Percentiles rank a stretch among this genome's conserved stretches.
Conservation (phyloP, 1,140 invertebrate species). For the Lineus longissimus region DNA sequence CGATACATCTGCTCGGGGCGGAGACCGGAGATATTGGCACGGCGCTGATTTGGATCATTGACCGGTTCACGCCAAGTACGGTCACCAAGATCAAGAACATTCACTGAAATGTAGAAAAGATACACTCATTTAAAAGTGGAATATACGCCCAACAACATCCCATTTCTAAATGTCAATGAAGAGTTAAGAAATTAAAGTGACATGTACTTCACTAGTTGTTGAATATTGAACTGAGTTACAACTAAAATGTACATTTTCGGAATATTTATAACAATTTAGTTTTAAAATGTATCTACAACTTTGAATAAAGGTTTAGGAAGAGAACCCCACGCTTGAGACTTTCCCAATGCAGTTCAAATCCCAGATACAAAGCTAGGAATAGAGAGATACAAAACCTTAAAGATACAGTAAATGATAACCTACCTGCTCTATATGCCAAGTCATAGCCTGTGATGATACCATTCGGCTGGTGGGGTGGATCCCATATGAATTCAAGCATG, state of each 20-base stretch:
- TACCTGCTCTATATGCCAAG: conserved; percentile 81
- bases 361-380: too few species aligned
- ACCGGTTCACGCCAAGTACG: conserved; percentile 69
- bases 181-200: neutral
- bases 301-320: too few species aligned
- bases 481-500: conserved; percentile 84
- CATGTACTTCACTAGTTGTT: too few species aligned
- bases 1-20: conserved; percentile 84
- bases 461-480: conserved; percentile 87
- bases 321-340: too few species aligned
- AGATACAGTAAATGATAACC: too few species aligned
- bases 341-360: too few species aligned
- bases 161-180: neutral
- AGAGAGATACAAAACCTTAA: too few species aligned
- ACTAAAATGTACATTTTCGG: neutral
- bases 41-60: conserved; percentile 67
- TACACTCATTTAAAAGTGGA: neutral
- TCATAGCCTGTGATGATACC: conserved; percentile 88
- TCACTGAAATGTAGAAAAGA: conserved; percentile 40
- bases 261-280: too few species aligned
- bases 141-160: neutral
- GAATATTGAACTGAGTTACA: too few species aligned
- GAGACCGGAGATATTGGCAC: conserved; percentile 79
- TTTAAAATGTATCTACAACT: too few species aligned
- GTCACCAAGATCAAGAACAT: conserved; percentile 60